Evolutionary conservation across 2,888 invertebrate genomes (phyloP), one percentile per base, ranked within the genome.

Genomic region (Apocheima hispidaria): DNA sequence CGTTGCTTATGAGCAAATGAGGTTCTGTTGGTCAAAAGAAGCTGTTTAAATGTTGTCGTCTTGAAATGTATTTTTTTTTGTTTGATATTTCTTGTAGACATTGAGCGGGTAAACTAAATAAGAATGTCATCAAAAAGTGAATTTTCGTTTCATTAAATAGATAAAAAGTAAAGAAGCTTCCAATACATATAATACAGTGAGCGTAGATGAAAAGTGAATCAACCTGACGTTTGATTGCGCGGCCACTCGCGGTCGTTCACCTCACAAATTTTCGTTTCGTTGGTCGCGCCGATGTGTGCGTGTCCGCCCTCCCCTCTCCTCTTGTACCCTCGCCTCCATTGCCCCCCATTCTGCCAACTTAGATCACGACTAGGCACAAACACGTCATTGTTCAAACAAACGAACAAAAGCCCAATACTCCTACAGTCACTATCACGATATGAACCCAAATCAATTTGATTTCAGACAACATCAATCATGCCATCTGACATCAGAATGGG

Each of bases 241-340:
- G 92, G 92, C 90, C 88, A 90, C 86, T 87, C 74, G 83, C 85
- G 93, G 87, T 86, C 91, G 82, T 89, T 90, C 87, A 92, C 89
- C 92, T 87, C 86, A 87, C 92, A 87, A 92, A 93, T 93, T 92
- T 92, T 92, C 87, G 90, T 92, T 91, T 91, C 90, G 88, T 92
- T 90, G 86, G 88, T 82, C 83, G 78, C 81, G 75, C 79, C 75
- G 82, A 77, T 72, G 84, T 84, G 84, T 84, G 83, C 83, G 81
- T 82, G 78, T 72, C 72, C 68, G 72, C 72, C 71, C 77, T 67
- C 70, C 70, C 60, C 58, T 49, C 72, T 63, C 68, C 70, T 55
- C 69, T 48, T 63, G 57, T 62, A 60, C 71, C 64, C 68, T 62
- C 60, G 63, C 63, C 65, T 66, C 70, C 68, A 68, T 62, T 74